These are phyloP conservation scores for Lerista edwardsae DNA, from an alignment of 2,797 vertebrate genomes.

Conservation along the genomic window DNA sequence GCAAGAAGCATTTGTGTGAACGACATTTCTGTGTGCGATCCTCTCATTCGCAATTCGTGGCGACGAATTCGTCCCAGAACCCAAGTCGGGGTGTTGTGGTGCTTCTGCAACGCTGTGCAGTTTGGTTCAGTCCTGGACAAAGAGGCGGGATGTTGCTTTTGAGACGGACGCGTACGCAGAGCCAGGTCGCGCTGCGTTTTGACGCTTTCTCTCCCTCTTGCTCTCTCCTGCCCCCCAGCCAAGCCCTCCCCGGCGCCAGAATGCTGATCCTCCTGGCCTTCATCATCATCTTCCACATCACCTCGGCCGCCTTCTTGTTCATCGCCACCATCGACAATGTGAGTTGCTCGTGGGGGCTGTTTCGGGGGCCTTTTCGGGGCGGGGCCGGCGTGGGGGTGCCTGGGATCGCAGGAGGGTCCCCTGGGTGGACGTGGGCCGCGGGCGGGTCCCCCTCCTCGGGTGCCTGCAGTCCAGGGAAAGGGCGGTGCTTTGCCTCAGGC, in stretches of 20 bases:
- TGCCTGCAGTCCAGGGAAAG: neutral
- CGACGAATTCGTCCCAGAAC: no score
- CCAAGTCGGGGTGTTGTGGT: no score
- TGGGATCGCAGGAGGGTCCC: neutral
- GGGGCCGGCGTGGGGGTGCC: accelerated
- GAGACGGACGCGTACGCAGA: no score
- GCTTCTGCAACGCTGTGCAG: no score
- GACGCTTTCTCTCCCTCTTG: neutral
- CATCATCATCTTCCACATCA: constrained; percentile 93
- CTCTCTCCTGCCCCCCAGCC: constrained; percentile 39
- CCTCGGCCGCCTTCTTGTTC: constrained; percentile 86
- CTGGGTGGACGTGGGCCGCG: neutral
- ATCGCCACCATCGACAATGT: constrained; percentile 93
- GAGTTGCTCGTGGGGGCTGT: constrained; percentile 66
- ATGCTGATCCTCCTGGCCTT: constrained; percentile 94
- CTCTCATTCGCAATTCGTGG: no score
- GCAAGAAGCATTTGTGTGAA: neutral
- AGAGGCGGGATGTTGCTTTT: no score
- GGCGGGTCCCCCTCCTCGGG: neutral
- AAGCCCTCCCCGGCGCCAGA: constrained; percentile 55
- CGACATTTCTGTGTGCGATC: neutral
- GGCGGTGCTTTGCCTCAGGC: no score
- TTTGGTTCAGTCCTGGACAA: no score
- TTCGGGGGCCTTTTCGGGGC: no score
- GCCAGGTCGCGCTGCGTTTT: no score